Evolutionary conservation across 2,888 invertebrate species (phyloP), one percentile per base, ranked within the genome.

Genomic region (Cyaniris semiargus): DNA sequence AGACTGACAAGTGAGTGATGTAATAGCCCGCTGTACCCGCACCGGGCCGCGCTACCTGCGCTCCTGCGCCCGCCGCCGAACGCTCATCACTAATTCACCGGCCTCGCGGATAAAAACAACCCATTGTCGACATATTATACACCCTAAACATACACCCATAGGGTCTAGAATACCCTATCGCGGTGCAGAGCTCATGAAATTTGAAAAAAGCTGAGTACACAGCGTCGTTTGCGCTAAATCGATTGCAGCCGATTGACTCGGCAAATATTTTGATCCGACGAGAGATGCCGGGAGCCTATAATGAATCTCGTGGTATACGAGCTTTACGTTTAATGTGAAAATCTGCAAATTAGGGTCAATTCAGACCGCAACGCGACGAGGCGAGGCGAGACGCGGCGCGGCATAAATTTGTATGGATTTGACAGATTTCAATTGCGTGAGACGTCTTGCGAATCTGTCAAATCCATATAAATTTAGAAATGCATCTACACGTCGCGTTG

Each of bases 131-230:
- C 27, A 66, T 27, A 66, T 6, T 66, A 66, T 66, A 27, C 21
- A 66, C 66, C 66, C 66, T 66, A 15, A 27, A 18, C 18, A 6
- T 23, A 27, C 6, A 1, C 27, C 15, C 5, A 15, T 66, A 66
- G 15, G 27, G 27, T 66, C 66, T 31, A 66, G 15, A 31, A 31
- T 31, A 1, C 15, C 66, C 27, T 15, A 6, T 5, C 27, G 0
- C 66, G 15, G 15, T 3, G 27, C n/a, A 21, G 4, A 27, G 66
- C 66, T 66, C 27, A 71, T 71, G 34, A 71, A 38, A 71, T 38
- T 71, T 38, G 38, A 71, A 71, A 71, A 71, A 71, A 71, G 71
- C 71, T 71, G 71, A 71, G 71, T 71, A 34, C 38, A 71, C 38
- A 71, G 38, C n/a, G 38, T 71, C 21, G 38, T 71, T 71, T 71